Base-by-base conservation (phyloP, 2,888 invertebrate species). In the Sussaba pulchella region DNA sequence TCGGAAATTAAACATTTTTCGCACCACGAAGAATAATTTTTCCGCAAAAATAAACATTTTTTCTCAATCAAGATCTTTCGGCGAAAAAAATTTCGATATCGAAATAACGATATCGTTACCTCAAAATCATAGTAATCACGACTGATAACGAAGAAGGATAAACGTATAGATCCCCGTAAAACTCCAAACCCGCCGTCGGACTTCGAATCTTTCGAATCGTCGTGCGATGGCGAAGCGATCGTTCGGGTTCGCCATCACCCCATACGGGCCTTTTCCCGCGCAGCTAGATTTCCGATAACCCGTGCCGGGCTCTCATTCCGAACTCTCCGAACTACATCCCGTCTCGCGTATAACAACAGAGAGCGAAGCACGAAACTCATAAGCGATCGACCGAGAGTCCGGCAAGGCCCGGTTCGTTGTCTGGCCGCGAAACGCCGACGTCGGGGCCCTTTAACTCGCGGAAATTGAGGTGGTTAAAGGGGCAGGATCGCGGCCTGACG, bases 201-300 rank as follows among this genome's bases (percentile, higher is more conserved):
- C 4, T 31, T 6, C 31, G 31, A 31, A 6, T 2, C 31, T 31
- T 6, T 31, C 6, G 4, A 31, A 5, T 31, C 31, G 31, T 31
- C 31, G 31, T 31, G 6, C 31, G 31, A 31, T 31, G 31, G 31
- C 31, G 31, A 31, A 31, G 31, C 2, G 31, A 6, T 31, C 6
- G 31, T 2, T 2, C 31, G 31, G 31, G 31, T 5, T 31, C 31
- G 31, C 6, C 31, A 2, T 2, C 4, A 6, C 31, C 2, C 31
- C 31, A 2, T 31, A 31, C 6, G 6, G 75, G 73, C 79, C 83
- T 78, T 87, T 88, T 85, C 84, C 85, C 86, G 87, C 88, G 82
- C 86, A 83, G 86, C 82, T 83, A 83, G 83, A 87, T 88, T 85
- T 82, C 85, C 79, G 82, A 79, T 84, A 81, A 84, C 71, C 64